Evolutionary conservation across 2,888 invertebrate genomes (phyloP).

Genomic region (Spialia ferax): DNA sequence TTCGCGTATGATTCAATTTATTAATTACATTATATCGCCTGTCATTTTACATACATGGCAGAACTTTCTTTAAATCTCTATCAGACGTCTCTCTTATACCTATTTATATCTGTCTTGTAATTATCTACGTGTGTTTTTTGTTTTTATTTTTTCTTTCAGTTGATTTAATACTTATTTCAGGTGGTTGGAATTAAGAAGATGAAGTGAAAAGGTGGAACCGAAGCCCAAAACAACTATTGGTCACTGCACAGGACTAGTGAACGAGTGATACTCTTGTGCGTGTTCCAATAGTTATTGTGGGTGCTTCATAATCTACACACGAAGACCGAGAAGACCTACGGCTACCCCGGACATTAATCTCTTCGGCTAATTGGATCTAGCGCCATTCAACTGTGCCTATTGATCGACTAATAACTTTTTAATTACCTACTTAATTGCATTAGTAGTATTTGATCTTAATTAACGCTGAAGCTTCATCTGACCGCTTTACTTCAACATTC

Average conservation of each 20-base stretch:
- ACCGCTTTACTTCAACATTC: too few relatives aligned
- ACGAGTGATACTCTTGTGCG: slow-evolving; percentile 96
- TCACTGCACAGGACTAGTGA: slow-evolving; percentile 98
- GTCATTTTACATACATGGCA: too few relatives aligned
- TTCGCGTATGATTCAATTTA: too few relatives aligned
- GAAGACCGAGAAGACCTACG: slow-evolving; percentile 27
- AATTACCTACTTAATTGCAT: slow-evolving; percentile 30
- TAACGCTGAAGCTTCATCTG: slow-evolving; percentile 3
- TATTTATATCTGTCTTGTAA: not conserved
- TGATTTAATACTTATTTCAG: slow-evolving; percentile 44
- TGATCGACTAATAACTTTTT: slow-evolving; percentile 12
- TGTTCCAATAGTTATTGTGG: slow-evolving; percentile 99
- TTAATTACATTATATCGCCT: too few relatives aligned
- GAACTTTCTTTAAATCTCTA: too few relatives aligned
- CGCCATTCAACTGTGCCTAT: not conserved
- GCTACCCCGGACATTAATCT: slow-evolving; percentile 10
- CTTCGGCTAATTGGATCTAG: slow-evolving; percentile 16
- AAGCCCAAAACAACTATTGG: slow-evolving; percentile 98
- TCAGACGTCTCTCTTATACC: too few relatives aligned
- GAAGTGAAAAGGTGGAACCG: slow-evolving; percentile 55
- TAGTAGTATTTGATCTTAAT: slow-evolving; percentile 21
- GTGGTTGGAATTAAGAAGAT: slow-evolving; percentile 40
- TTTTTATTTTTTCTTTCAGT: slow-evolving; percentile 41
- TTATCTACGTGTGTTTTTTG: slow-evolving; percentile 34
- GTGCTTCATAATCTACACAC: slow-evolving; percentile 83